Base-by-base conservation (phyloP, 2,797 vertebrate species). In the Argya squamiceps region DNA sequence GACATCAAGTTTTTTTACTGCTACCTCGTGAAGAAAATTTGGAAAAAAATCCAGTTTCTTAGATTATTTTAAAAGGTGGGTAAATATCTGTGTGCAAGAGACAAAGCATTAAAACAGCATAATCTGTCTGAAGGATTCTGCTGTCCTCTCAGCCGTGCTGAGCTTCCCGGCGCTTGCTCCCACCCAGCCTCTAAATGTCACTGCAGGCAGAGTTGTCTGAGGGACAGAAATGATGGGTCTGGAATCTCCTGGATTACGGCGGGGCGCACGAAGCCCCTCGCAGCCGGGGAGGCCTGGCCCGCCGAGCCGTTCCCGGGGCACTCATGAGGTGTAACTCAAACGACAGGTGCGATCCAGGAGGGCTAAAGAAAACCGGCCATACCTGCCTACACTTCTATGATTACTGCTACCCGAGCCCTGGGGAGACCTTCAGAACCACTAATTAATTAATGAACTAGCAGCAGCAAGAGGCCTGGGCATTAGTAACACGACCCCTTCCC, bases 101-200 rank as follows among this genome's bases (percentile, higher is more conserved):
- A 58, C 67, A 32, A 34, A 39, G 71, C 64, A 49, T 14, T 27
- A 30, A 63, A 37, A 11, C 0, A 36, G 11, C 26, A 0, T 5
- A 10, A 43, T n/a, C 19, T 7, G 27, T 12, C 13, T 2, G 10
- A 17, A 18, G 64, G 64, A 32, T 29, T 46, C 23, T 6, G 26
- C 67, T 12, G 37, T 9, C 21, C 4, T 2, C 8, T 43, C 26
- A 9, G 14, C 50, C 4, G 44, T 4, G 49, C 29, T 26, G 36
- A 39, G 71, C 67, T 49, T 73, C 53, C 11, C 32, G 9, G 49
- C 36, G 58, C 8, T 5, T 29, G 15, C 50, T 49, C 17, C 76
- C 37, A 18, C 80, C 79, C 94, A 27, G 87, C 91, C 92, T 81
- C 56, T 60, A 73, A 94, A 88, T 91, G 97, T 94, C 96, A 81